Percentiles rank a stretch among this genome's conserved stretches.
Conservation (phyloP, 2,797 vertebrate species). For the Clarias pachynema region DNA sequence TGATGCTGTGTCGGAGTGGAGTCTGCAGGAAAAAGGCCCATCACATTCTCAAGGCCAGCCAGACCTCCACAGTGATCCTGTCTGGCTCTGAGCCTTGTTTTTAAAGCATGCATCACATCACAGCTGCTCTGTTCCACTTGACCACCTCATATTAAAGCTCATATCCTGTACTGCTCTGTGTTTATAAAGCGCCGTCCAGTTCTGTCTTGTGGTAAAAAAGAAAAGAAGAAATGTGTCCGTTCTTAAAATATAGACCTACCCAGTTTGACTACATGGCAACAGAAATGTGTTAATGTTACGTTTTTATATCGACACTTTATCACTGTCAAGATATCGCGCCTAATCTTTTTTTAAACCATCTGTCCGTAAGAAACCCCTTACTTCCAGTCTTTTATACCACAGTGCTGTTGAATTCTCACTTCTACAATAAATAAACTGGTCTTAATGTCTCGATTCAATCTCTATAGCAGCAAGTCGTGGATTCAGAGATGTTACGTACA, state of each 20-base stretch:
- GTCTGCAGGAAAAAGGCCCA: conserved; percentile 24
- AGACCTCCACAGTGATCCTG: conserved; percentile 36
- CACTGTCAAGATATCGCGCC: not conserved
- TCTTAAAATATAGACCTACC: not conserved
- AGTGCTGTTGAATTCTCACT: not conserved
- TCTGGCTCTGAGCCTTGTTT: conserved; percentile 28
- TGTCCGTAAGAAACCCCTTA: not conserved
- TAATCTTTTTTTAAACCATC: not conserved
- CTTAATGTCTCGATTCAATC: not conserved
- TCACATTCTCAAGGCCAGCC: conserved; percentile 29
- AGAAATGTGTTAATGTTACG: not conserved
- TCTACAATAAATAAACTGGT: not conserved
- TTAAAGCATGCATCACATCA: conserved; percentile 38
- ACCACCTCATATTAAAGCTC: conserved; percentile 37
- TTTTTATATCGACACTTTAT: not conserved
- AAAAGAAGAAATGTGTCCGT: not conserved
- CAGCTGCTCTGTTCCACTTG: conserved; percentile 45
- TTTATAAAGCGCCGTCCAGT: not conserved
- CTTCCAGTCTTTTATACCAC: not conserved
- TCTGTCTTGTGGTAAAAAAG: not conserved
- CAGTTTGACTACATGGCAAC: not conserved
- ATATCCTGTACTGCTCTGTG: not conserved
- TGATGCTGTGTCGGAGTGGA: conserved; percentile 28
- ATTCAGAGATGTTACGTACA: no score
- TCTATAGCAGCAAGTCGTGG: not conserved